Evolutionary conservation across 2,113 vertebrate species (phyloP).

Genomic region (Pterocles gutturalis): DNA sequence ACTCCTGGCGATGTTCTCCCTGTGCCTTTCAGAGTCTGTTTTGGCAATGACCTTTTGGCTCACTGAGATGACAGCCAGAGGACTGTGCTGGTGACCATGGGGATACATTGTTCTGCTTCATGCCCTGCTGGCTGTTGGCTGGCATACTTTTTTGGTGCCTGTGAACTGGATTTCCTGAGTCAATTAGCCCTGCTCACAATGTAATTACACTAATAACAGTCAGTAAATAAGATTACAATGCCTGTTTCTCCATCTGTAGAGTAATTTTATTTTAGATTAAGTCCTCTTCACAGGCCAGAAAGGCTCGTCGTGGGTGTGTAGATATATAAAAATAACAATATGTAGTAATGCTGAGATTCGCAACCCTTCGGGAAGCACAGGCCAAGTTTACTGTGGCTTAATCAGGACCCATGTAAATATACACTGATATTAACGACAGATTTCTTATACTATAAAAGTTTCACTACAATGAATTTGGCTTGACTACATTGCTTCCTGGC

Average conservation of each 20-base stretch:
- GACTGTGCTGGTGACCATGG: constrained; percentile 80
- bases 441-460: neutral
- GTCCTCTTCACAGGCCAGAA: neutral
- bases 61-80: constrained; percentile 88
- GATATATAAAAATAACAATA: neutral
- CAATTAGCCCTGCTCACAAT: no score
- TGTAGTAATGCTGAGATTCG: neutral
- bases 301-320: neutral
- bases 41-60: constrained; percentile 95
- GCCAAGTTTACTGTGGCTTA: neutral
- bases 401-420: neutral
- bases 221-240: no score
- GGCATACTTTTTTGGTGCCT: constrained; percentile 73
- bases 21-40: constrained; percentile 92
- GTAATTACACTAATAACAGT: no score
- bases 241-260: no score
- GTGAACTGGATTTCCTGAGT: no score
- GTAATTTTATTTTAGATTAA: neutral
- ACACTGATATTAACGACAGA: neutral
- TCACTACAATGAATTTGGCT: neutral
- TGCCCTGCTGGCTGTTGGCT: constrained; percentile 88
- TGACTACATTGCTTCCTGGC: neutral
- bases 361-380: neutral
- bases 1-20: constrained; percentile 85
- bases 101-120: constrained; percentile 85